Percentiles rank a stretch among this genome's conserved stretches.
Evolutionary conservation across 30 jellyfish, hydroid and myxozoan species (phyloP).

Genomic region (Hydra vulgaris): DNA sequence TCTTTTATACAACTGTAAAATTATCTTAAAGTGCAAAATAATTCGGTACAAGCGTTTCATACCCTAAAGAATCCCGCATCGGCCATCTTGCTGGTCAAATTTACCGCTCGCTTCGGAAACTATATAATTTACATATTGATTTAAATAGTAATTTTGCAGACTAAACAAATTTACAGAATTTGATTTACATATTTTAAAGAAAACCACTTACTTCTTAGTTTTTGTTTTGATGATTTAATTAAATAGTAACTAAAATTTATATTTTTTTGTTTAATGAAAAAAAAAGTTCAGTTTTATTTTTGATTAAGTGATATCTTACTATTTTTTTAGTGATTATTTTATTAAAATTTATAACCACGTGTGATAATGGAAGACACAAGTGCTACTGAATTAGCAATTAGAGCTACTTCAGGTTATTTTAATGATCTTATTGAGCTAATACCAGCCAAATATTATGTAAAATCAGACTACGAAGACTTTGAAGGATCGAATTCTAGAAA

Average conservation of each 20-base stretch:
- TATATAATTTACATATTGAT: too few relatives aligned
- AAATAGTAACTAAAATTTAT: too few relatives aligned
- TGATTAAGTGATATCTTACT: too few relatives aligned
- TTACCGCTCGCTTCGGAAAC: background rate
- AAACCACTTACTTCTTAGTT: too few relatives aligned
- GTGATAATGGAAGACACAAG: conserved; percentile 57
- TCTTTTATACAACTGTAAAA: too few relatives aligned
- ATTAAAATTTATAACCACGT: background rate
- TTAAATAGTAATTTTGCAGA: background rate
- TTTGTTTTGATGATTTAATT: too few relatives aligned
- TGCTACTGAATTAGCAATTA: conserved; percentile 22
- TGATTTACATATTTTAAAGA: too few relatives aligned
- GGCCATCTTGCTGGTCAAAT: background rate
- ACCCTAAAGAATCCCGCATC: background rate
- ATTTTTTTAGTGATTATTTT: background rate
- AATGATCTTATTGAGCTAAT: conserved; percentile 59
- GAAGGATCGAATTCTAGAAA: conserved; percentile 17
- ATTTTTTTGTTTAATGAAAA: too few relatives aligned
- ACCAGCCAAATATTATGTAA: conserved; percentile 68
- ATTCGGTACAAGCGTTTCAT: background rate
- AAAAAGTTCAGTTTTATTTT: background rate
- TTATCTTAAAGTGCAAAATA: too few relatives aligned
- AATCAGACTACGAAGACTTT: conserved; percentile 22
- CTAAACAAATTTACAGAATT: background rate
- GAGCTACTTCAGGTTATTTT: conserved; percentile 58